Evolutionary conservation across 2,797 vertebrate species (phyloP).

Genomic region (Ctenosaura bakeri): DNA sequence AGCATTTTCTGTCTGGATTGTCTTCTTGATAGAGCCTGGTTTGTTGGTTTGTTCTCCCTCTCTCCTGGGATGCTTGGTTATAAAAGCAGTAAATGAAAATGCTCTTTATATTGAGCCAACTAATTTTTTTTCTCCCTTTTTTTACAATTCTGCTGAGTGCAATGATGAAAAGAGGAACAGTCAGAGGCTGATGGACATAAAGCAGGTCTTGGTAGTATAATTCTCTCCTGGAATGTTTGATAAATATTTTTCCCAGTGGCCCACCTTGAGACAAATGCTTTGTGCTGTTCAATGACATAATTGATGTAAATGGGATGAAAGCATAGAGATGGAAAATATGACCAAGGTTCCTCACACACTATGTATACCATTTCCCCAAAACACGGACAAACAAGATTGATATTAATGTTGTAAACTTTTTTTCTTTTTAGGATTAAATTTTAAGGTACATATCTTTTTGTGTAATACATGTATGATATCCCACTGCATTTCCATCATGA

Average conservation of each 20-base stretch:
- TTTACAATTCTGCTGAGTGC: background rate
- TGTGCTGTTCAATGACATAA: slow-evolving; percentile 1
- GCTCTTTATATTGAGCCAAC: background rate
- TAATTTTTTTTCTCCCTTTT: background rate
- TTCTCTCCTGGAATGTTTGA: background rate
- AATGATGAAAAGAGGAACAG: slow-evolving; percentile 10
- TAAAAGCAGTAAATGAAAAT: slow-evolving; percentile 27
- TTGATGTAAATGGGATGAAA: slow-evolving; percentile 8
- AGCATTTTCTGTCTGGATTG: slow-evolving; percentile 1
- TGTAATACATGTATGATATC: background rate
- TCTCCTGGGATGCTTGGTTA: background rate
- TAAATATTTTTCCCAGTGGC: slow-evolving; percentile 19
- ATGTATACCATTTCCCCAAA: background rate
- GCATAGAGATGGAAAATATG: slow-evolving; percentile 31
- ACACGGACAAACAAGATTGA: background rate
- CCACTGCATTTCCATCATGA: background rate
- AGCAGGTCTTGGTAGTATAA: slow-evolving; percentile 15
- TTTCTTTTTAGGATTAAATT: background rate
- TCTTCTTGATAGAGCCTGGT: background rate
- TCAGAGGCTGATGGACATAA: background rate
- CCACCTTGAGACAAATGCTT: background rate
- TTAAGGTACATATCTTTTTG: background rate
- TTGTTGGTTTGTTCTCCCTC: too few species aligned
- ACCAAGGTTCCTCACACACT: background rate
- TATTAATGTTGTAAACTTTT: background rate